Evolutionary conservation across 1,140 invertebrate genomes (phyloP).

Genomic region (Rhyzopertha dominica): DNA sequence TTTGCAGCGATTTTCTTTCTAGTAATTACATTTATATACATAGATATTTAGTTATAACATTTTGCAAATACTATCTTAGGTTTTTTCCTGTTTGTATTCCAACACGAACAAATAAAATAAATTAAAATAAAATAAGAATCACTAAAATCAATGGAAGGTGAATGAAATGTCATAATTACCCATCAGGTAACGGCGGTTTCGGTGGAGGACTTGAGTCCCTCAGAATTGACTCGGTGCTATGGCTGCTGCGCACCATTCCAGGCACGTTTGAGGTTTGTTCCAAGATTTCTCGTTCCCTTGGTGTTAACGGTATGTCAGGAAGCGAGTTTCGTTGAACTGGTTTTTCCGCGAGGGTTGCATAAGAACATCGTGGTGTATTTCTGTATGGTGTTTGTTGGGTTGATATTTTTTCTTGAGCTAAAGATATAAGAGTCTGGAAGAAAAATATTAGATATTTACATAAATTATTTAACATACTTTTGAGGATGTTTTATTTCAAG

Average conservation of each 20-base stretch:
- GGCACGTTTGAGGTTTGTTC: slow-evolving; percentile 52
- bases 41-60: too few species aligned
- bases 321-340: slow-evolving; percentile 59
- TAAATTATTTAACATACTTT: neutral
- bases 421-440: slow-evolving; percentile 55
- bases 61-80: too few species aligned
- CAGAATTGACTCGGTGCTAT: slow-evolving; percentile 66
- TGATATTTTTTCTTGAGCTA: slow-evolving; percentile 62
- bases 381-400: slow-evolving; percentile 48
- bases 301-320: slow-evolving; percentile 78
- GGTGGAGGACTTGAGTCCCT: slow-evolving; percentile 68
- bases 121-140: too few species aligned
- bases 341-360: slow-evolving; percentile 33
- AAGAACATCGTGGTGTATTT: too few species aligned
- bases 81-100: too few species aligned
- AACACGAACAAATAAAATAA: too few species aligned
- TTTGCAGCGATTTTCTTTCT: too few species aligned
- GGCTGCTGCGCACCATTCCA: slow-evolving; percentile 57
- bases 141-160: too few species aligned
- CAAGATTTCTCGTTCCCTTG: slow-evolving; percentile 65
- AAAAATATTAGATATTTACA: slow-evolving; percentile 10
- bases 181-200: slow-evolving; percentile 77
- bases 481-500: too few species aligned
- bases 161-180: slow-evolving; percentile 54
- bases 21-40: too few species aligned